Percentiles rank a stretch among this genome's conserved stretches.
phyloP scores from a whole-genome alignment of 2,888 invertebrate species.

The Diplazon laetatorius region DNA sequence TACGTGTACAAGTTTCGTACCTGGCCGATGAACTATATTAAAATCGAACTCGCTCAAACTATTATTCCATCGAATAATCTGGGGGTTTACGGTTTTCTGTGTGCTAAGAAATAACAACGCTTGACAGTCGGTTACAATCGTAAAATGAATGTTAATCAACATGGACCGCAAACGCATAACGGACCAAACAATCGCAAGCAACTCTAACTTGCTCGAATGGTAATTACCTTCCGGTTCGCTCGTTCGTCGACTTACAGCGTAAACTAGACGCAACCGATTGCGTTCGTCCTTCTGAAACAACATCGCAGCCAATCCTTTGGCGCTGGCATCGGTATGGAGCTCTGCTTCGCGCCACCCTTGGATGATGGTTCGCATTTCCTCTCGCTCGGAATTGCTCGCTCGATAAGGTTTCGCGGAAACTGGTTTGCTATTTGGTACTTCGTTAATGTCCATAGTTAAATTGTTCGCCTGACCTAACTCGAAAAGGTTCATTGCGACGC shows the following conservation, averaged over 20 bases:
- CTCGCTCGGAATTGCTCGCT: conserved; percentile 28
- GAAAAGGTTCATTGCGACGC: conserved; percentile 23
- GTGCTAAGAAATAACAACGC: conserved; percentile 66
- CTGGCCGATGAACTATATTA: conserved; percentile 62
- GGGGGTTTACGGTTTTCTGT: conserved; percentile 8
- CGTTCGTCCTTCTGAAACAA: conserved; percentile 61
- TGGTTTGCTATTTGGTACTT: conserved; percentile 8
- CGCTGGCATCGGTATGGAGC: conserved; percentile 44
- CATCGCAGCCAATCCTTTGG: conserved; percentile 10
- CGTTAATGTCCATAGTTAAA: conserved; percentile 19
- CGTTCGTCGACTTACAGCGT: conserved; percentile 67
- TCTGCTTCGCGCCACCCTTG: conserved; percentile 35
- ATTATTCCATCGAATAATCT: conserved; percentile 8
- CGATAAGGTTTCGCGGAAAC: conserved; percentile 35
- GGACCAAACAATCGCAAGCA: conserved; percentile 44
- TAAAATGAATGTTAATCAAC: conserved; percentile 51
- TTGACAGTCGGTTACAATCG: conserved; percentile 69
- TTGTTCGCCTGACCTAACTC: conserved; percentile 19
- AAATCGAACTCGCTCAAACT: conserved; percentile 48
- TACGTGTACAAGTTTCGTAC: conserved; percentile 60
- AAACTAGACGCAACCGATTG: conserved; percentile 61
- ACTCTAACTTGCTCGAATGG: conserved; percentile 66
- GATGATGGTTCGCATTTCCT: conserved; percentile 35
- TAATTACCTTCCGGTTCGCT: conserved; percentile 66
- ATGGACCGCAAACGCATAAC: conserved; percentile 15